These are phyloP conservation scores for Hydriomena furcata DNA, from an alignment of 2,888 invertebrate genomes.

Conservation along the genomic window DNA sequence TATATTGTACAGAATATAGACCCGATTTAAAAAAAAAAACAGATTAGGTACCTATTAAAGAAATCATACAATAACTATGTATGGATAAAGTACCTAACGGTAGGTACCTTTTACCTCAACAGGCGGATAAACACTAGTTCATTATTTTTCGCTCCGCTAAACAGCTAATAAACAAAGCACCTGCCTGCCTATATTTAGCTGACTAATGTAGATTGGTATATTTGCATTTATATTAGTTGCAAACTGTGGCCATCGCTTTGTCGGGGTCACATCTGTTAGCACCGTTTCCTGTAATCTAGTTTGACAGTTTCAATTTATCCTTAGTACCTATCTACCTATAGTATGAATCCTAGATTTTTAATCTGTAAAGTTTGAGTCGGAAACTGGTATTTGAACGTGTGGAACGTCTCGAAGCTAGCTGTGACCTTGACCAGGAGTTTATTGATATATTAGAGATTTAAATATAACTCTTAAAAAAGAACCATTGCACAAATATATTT, in stretches of 20 bases:
- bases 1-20: too few species aligned
- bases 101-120: too few species aligned
- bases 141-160: background rate
- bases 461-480: conserved; percentile 10
- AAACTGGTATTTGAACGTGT: too few species aligned
- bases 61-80: too few species aligned
- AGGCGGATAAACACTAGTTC: too few species aligned
- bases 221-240: conserved; percentile 4
- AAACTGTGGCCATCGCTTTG: conserved; percentile 6
- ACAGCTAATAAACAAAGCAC: conserved; percentile 4
- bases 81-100: too few species aligned
- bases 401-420: background rate
- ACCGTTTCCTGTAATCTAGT: conserved; percentile 13
- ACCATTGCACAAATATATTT: too few species aligned
- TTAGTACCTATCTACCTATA: too few species aligned
- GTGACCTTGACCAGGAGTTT: conserved; percentile 8
- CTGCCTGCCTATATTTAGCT: conserved; percentile 7
- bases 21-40: too few species aligned
- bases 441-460: conserved; percentile 1
- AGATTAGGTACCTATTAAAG: too few species aligned
- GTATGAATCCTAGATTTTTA: too few species aligned
- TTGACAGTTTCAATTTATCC: conserved; percentile 6
- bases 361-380: too few species aligned
- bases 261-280: conserved; percentile 15
- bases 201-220: background rate